Conservation (phyloP, 2,797 vertebrate genomes). For the Macropus fuliginosus region DNA sequence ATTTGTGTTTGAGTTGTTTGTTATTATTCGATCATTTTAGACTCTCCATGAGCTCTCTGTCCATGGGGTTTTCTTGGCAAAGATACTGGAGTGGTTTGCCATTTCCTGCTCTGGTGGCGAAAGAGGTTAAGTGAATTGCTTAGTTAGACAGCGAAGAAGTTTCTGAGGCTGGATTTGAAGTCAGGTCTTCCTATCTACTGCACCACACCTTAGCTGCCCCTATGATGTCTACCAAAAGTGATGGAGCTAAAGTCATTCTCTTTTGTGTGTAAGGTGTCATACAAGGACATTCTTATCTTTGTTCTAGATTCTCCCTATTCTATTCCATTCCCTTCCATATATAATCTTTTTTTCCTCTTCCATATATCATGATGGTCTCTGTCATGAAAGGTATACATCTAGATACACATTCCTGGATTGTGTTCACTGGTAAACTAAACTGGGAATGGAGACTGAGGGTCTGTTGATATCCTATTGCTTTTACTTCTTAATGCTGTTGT, state of each 20-base stretch:
- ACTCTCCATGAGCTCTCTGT: background rate
- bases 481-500: background rate
- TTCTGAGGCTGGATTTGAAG: background rate
- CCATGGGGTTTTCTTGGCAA: background rate
- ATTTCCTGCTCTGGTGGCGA: background rate
- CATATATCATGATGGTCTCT: background rate
- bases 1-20: background rate
- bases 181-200: background rate
- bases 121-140: background rate
- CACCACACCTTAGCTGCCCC: background rate
- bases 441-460: background rate
- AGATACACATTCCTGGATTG: background rate
- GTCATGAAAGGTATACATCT: slow-evolving; percentile 5
- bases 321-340: slow-evolving; percentile 8
- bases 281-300: slow-evolving; percentile 18
- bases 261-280: slow-evolving; percentile 1
- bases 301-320: background rate
- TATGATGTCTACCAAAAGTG: slow-evolving; percentile 31
- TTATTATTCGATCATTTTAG: background rate
- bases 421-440: background rate
- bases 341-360: background rate
- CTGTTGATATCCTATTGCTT: background rate
- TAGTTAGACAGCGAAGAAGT: too few species aligned
- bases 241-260: slow-evolving; percentile 45
- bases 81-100: background rate